phyloP scores from a whole-genome alignment of 2,113 vertebrate species.

The Epinephelus cyanopodus region DNA sequence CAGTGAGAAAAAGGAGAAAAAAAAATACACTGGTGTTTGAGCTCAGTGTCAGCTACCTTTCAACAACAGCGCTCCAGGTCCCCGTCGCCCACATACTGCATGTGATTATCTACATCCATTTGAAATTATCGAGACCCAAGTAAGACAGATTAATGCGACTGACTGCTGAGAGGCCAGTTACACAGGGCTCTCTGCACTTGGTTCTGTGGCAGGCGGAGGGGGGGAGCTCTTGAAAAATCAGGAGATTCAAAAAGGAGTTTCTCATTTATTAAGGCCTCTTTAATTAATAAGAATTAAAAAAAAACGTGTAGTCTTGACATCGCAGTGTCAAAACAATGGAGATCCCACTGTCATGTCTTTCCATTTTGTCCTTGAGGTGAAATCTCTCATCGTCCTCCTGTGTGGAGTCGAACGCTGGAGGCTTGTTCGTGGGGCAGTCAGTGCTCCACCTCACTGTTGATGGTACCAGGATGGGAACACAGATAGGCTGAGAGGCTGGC shows the following conservation, averaged over 20 bases:
- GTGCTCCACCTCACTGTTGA: slow-evolving; percentile 17
- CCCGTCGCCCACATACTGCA: slow-evolving; percentile 78
- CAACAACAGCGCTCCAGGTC: slow-evolving; percentile 76
- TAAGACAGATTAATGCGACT: slow-evolving; percentile 40
- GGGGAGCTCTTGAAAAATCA: slow-evolving; percentile 47
- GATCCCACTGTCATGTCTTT: slow-evolving; percentile 42
- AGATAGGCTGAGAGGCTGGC: slow-evolving; percentile 2
- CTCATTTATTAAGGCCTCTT: slow-evolving; percentile 81
- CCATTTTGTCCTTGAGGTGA: slow-evolving; percentile 35
- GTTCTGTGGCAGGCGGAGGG: slow-evolving; percentile 20
- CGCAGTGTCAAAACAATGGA: slow-evolving; percentile 27
- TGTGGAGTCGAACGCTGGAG: slow-evolving; percentile 19
- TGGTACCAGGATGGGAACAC: slow-evolving; percentile 13
- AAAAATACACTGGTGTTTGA: slow-evolving; percentile 82
- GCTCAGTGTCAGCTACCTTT: slow-evolving; percentile 88
- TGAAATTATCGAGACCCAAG: slow-evolving; percentile 72
- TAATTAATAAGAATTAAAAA: slow-evolving; percentile 63
- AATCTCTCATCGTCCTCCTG: slow-evolving; percentile 31
- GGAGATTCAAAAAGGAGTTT: slow-evolving; percentile 55
- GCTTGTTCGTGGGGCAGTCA: slow-evolving; percentile 50
- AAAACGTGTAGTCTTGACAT: slow-evolving; percentile 67
- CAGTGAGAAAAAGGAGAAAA: slow-evolving; percentile 72
- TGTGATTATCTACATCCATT: slow-evolving; percentile 83
- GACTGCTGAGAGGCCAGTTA: slow-evolving; percentile 39
- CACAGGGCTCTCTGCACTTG: slow-evolving; percentile 37